Base-by-base conservation (phyloP, 2,797 vertebrate species). In the Karalla daura region DNA sequence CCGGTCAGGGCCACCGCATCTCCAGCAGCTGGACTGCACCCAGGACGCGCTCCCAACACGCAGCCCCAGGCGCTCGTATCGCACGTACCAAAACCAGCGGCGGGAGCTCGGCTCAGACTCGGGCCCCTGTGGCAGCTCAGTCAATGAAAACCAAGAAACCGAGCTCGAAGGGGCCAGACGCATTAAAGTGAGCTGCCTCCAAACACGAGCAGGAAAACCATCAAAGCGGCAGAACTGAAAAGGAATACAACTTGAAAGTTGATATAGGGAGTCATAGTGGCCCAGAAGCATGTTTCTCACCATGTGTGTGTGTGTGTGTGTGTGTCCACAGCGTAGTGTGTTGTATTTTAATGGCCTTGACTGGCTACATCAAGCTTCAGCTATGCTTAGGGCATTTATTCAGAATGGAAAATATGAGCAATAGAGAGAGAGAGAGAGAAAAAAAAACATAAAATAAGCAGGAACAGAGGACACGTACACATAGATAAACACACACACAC, bases 391-490 rank as follows among this genome's bases (percentile, higher is more conserved):
- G 78, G 68, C 84, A 85, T 84, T 85, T 81, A 80, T 88, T 87
- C 78, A 82, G 72, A 84, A 87, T 74, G 91, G 90, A 93, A 91
- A 90, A 90, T 88, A 87, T 91, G 90, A 92, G 86, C 80, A 88
- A 82, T 63, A 74, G 65, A 66, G 27, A 69, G 24, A 50, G 14
- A 33, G 59, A 41, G 25, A 47, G 62, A 63, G 50, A 15, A 33
- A 62, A 41, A 28, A 47, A 64, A 63, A 52, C 56, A 76, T 76
- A 65, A 86, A 89, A 72, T 69, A 74, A 69, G 70, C 58, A 72
- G 63, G 65, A 84, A 76, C 53, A 78, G 64, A 67, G 61, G 56
- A 83, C 63, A 69, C 37, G 44, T 47, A 63, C 50, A 74, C 64
- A 66, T 25, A 63, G 40, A 66, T 33, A 74, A 51, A 75, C 52